Evolutionary conservation across 2,113 vertebrate species (phyloP).

Genomic region (Phyllostomus discolor): DNA sequence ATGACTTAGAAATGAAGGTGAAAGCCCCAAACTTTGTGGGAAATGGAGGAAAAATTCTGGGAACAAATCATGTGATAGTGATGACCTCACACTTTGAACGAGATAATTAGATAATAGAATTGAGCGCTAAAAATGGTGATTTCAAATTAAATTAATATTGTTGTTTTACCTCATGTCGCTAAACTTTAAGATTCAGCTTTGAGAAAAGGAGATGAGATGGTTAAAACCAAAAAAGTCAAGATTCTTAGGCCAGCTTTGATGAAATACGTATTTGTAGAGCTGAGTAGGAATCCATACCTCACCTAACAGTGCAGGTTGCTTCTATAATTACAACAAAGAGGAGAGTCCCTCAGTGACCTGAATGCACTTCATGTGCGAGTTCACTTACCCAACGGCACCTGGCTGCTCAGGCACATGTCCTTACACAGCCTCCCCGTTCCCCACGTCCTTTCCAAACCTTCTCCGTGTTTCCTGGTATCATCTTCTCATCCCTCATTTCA

Average conservation of each 20-base stretch:
- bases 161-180: neutral
- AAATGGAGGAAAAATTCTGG: neutral
- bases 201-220: neutral
- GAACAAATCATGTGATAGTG: neutral
- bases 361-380: neutral
- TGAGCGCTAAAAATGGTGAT: neutral
- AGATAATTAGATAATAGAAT: neutral
- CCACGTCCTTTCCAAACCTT: neutral
- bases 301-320: neutral
- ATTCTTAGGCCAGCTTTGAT: neutral
- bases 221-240: neutral
- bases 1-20: conserved; percentile 24
- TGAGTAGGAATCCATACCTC: neutral
- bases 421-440: neutral
- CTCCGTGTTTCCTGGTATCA: neutral
- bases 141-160: conserved; percentile 19
- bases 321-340: neutral
- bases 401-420: neutral
- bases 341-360: neutral
- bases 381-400: neutral
- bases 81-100: neutral
- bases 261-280: neutral
- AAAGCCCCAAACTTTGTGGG: conserved; percentile 22
- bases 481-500: neutral
- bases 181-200: neutral